Evolutionary conservation across 2,888 invertebrate genomes (phyloP).

Genomic region (Neoaliturus tenellus): DNA sequence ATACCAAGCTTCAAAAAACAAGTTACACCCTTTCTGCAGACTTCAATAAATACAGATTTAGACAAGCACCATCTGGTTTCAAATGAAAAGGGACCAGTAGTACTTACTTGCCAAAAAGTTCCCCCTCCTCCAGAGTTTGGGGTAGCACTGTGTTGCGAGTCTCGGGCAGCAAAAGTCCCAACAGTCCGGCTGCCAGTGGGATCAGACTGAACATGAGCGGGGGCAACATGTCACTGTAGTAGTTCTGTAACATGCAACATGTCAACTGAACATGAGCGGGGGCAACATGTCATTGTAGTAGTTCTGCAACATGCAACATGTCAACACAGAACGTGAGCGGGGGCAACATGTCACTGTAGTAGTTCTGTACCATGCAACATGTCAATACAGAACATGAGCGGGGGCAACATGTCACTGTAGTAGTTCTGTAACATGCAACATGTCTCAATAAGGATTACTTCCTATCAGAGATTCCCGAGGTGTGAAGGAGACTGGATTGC

Average conservation of each 20-base stretch:
- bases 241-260: slow-evolving; percentile 7
- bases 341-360: slow-evolving; percentile 72
- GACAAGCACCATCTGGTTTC: too few relatives aligned
- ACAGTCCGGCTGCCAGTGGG: slow-evolving; percentile 81
- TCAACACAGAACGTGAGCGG: slow-evolving; percentile 85
- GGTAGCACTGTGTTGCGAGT: slow-evolving; percentile 85
- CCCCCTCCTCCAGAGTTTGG: slow-evolving; percentile 88
- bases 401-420: slow-evolving; percentile 74
- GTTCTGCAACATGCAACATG: slow-evolving; percentile 32
- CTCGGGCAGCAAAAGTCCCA: slow-evolving; percentile 85
- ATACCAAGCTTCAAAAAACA: too few relatives aligned
- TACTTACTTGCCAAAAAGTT: slow-evolving; percentile 76
- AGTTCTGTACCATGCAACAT: slow-evolving; percentile 22
- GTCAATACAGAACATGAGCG: slow-evolving; percentile 84
- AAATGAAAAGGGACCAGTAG: too few relatives aligned
- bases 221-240: slow-evolving; percentile 72
- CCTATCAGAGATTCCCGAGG: too few relatives aligned
- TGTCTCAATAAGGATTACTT: too few relatives aligned
- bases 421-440: slow-evolving; percentile 21
- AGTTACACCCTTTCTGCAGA: too few relatives aligned
- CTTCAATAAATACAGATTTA: too few relatives aligned
- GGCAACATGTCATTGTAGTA: slow-evolving; percentile 73
- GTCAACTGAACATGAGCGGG: slow-evolving; percentile 85
- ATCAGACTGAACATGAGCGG: slow-evolving; percentile 83
- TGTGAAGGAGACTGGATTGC: too few relatives aligned